Base-by-base conservation (phyloP, 2,888 invertebrate genomes). In the Spodoptera exigua region DNA sequence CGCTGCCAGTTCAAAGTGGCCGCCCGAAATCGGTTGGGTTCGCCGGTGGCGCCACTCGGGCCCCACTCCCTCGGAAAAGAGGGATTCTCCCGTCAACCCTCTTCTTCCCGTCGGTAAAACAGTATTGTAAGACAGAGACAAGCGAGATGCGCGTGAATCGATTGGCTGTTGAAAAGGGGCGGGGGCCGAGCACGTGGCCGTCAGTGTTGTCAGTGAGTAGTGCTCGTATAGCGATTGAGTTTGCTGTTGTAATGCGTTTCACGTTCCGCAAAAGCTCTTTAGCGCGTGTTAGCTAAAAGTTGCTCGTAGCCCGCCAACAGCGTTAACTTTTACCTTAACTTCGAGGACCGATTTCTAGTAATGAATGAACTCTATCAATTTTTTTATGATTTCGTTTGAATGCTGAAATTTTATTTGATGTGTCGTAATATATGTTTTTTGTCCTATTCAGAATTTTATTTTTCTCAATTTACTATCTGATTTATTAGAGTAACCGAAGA, bases 161-260 rank as follows among this genome's bases (percentile, higher is more conserved):
- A 93, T 94, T 94, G 93, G 93, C 83, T 83, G 86, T 74, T 79
- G 67, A 79, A 89, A 92, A 88, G 88, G 90, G 93, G 93, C 89
- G 93, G 92, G 89, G 84, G 83, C 66, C 67, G 80, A 93, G 88
- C 93, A 93, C 93, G 93, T 93, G 93, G 93, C 85, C 63, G 69
- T 68, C 70, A 76, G 83, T 83, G 84, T 86, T 87, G 85, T 85
- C 79, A 83, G 79, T 80, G 80, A 82, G 80, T 80, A 83, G 77
- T 79, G 76, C 65, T 75, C 79, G 79, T 83, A 83, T 72, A 81
- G 80, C 81, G 76, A 83, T 79, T 79, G 78, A 81, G 81, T 85
- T 83, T 84, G 82, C 80, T 82, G 81, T 87, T 84, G 81, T 81
- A 80, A 84, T 82, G 82, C 78, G 68, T 78, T 83, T 79, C 84